Evolutionary conservation across 2,888 invertebrate species (phyloP), one percentile per base, ranked within the genome.

Genomic region (Calliopum simillimum): DNA sequence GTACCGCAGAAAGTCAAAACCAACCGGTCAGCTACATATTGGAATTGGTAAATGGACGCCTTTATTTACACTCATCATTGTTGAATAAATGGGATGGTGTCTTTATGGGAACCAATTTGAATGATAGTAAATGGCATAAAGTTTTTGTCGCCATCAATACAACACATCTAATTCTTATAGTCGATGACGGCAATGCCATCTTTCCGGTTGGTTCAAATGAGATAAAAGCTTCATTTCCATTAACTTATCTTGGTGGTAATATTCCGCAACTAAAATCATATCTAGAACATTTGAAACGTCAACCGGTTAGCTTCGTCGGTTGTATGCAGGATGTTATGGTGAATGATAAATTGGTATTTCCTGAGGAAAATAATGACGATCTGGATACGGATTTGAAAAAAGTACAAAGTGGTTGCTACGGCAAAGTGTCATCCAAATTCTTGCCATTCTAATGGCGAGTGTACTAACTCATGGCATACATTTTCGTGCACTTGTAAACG

Each of bases 241-340:
- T 91, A 61, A 96, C 96, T 2, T 93, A 93, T 77, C 89, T 96
- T 65, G 96, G 96, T 66, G 94, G 94, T 1, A 92, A 93, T 2
- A 93, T 93, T 74, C 91, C 90, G 44, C 91, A 91, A 74, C 88
- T 93, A 74, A 89, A 91, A 68, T 88, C 90, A 0, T 86, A 86
- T 74, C 69, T 86, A 21, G 79, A 86, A 0, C 91, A 92, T 73
- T 85, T 90, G 79, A 90, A 90, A 8, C 91, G 91, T 82, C 92
- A 92, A 0, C 92, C 93, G n/a, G 91, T 93, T 66, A 92, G 90
- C 82, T 94, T 96, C 85, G 93, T 96, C 13, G 98, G 98, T 8
- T 98, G 98, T 86, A 93, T 96, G 86, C 94, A 96, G 85, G 97
- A 98, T 82, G 92, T 97, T 41, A 90, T 92, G 47, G 93, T 97